These are phyloP conservation scores for Acrobasis repandana DNA, from an alignment of 2,888 invertebrate genomes.

Conservation along the genomic window DNA sequence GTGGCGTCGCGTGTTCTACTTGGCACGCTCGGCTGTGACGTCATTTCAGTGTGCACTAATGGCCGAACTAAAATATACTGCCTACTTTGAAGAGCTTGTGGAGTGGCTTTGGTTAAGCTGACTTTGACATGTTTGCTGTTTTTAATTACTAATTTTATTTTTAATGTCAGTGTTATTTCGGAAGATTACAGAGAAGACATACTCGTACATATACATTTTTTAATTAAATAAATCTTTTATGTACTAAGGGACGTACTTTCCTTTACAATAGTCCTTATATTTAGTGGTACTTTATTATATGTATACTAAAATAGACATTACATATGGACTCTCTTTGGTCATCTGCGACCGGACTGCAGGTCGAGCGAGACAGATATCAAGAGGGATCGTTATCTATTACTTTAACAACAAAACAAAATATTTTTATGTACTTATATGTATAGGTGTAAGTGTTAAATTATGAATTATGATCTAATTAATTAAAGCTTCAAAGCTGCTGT, in stretches of 20 bases:
- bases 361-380: no score
- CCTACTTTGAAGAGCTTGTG: background rate
- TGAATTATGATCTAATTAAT: background rate
- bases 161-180: no score
- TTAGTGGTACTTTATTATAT: no score
- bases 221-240: no score
- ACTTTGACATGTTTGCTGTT: slow-evolving; percentile 1
- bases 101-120: background rate
- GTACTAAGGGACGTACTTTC: no score
- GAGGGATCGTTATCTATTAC: background rate
- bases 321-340: no score
- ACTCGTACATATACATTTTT: no score
- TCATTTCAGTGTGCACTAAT: slow-evolving; percentile 50
- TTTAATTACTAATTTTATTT: background rate
- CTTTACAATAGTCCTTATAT: no score
- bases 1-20: slow-evolving; percentile 56
- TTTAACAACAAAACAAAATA: background rate
- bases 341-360: no score
- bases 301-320: no score
- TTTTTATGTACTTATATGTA: no score
- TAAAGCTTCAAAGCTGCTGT: slow-evolving; percentile 2
- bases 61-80: slow-evolving; percentile 34
- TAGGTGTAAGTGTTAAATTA: background rate
- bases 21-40: slow-evolving; percentile 53
- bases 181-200: no score